Conservation (phyloP, 1,140 invertebrate genomes). For the Drosophila ogumai region DNA sequence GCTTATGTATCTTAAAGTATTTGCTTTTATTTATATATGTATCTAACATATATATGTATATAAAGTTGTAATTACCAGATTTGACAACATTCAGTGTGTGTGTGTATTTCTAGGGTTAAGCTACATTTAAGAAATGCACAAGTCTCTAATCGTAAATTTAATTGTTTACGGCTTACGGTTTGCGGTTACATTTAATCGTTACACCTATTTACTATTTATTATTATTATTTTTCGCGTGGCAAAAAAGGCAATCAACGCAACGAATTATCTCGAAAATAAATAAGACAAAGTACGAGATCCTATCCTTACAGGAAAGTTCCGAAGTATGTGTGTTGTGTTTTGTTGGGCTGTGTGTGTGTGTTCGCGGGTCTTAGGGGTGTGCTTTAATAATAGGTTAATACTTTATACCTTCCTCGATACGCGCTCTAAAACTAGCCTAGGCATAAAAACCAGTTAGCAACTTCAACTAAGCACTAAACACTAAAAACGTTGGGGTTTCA, state of each 20-base stretch:
- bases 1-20: conserved; percentile 44
- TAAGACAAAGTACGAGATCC: conserved; percentile 73
- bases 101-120: conserved; percentile 56
- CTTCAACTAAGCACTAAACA: conserved; percentile 73
- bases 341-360: conserved; percentile 23
- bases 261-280: conserved; percentile 58
- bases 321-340: conserved; percentile 62
- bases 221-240: conserved; percentile 54
- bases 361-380: conserved; percentile 19
- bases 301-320: conserved; percentile 81
- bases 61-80: conserved; percentile 41
- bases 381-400: conserved; percentile 69
- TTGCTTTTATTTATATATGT: conserved; percentile 34
- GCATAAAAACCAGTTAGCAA: conserved; percentile 74
- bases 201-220: conserved; percentile 29
- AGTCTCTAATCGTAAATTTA: conserved; percentile 61
- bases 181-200: conserved; percentile 42
- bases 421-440: conserved; percentile 59
- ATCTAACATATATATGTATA: conserved; percentile 36
- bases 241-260: conserved; percentile 70
- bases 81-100: conserved; percentile 48
- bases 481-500: conserved; percentile 80
- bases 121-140: conserved; percentile 83
- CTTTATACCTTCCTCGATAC: conserved; percentile 49
- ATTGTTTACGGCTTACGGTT: conserved; percentile 13